Evolutionary conservation across 2,888 invertebrate genomes (phyloP).

Genomic region (Bembecia ichneumoniformis): DNA sequence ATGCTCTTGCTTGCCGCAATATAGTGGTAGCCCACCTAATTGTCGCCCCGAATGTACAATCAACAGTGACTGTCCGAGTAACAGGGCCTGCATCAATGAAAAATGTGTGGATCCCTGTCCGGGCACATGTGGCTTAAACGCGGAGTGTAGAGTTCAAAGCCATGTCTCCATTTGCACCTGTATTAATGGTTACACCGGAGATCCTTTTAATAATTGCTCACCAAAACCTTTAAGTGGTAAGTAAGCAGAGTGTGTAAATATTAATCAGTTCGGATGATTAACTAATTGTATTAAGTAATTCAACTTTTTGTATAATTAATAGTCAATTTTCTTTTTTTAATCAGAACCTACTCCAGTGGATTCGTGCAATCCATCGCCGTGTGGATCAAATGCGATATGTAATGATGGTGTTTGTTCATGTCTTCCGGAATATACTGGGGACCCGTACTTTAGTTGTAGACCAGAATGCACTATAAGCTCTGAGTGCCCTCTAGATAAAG

Average conservation of each 20-base stretch:
- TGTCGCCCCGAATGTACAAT: slow-evolving; percentile 85
- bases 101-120: slow-evolving; percentile 84
- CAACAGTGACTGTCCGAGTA: slow-evolving; percentile 80
- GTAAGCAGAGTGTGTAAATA: slow-evolving; percentile 9
- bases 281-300: slow-evolving; percentile 6
- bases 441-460: slow-evolving; percentile 78
- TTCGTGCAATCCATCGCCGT: slow-evolving; percentile 77
- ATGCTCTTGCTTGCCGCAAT: slow-evolving; percentile 80
- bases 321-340: slow-evolving; percentile 8
- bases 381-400: slow-evolving; percentile 76
- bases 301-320: slow-evolving; percentile 1
- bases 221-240: slow-evolving; percentile 71
- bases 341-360: slow-evolving; percentile 49
- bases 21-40: slow-evolving; percentile 81
- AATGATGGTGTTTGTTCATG: slow-evolving; percentile 74
- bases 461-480: slow-evolving; percentile 83
- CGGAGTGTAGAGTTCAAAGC: slow-evolving; percentile 80
- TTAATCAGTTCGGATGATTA: neutral
- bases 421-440: slow-evolving; percentile 74
- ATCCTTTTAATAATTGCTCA: slow-evolving; percentile 81
- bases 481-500: slow-evolving; percentile 78
- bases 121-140: slow-evolving; percentile 81
- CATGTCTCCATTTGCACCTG: slow-evolving; percentile 86
- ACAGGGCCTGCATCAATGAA: slow-evolving; percentile 79
- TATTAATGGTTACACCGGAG: slow-evolving; percentile 78